phyloP scores from a whole-genome alignment of 2,797 vertebrate genomes.

The Phrynocephalus guinanensis region DNA sequence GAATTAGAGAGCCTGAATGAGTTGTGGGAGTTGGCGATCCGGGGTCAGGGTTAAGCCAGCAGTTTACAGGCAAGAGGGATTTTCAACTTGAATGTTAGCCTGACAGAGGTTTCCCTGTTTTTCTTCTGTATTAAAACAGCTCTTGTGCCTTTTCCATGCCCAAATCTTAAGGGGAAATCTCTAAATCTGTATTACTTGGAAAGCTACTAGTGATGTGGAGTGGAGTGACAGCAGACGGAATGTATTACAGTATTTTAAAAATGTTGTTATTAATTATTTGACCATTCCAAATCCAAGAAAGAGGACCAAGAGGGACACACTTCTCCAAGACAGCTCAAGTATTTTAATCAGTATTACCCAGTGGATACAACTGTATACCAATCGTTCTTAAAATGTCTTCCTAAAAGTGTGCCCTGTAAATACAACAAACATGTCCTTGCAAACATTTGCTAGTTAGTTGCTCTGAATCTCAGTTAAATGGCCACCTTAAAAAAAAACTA shows the following conservation, averaged over 20 bases:
- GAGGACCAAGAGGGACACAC: too few relatives aligned
- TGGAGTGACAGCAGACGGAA: background rate
- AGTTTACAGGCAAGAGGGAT: background rate
- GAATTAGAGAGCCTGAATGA: background rate
- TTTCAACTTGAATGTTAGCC: background rate
- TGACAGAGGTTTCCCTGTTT: background rate
- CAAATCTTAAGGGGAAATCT: background rate
- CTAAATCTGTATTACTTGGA: background rate
- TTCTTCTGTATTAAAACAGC: background rate
- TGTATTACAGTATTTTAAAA: background rate
- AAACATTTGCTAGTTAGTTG: background rate
- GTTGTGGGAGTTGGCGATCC: background rate
- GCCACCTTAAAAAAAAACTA: background rate
- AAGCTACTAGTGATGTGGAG: background rate
- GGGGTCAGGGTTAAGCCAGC: background rate
- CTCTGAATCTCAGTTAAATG: too few relatives aligned
- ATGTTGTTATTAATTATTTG: too few relatives aligned
- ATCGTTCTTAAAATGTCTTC: background rate
- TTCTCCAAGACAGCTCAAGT: too few relatives aligned
- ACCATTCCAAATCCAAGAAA: too few relatives aligned
- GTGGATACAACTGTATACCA: background rate
- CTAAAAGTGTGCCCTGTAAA: background rate
- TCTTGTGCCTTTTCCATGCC: background rate
- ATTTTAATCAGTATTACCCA: too few relatives aligned
- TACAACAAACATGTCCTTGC: background rate